These are phyloP conservation scores for Gephyroberyx darwinii DNA, from an alignment of 2,797 vertebrate species.

Conservation along the genomic window DNA sequence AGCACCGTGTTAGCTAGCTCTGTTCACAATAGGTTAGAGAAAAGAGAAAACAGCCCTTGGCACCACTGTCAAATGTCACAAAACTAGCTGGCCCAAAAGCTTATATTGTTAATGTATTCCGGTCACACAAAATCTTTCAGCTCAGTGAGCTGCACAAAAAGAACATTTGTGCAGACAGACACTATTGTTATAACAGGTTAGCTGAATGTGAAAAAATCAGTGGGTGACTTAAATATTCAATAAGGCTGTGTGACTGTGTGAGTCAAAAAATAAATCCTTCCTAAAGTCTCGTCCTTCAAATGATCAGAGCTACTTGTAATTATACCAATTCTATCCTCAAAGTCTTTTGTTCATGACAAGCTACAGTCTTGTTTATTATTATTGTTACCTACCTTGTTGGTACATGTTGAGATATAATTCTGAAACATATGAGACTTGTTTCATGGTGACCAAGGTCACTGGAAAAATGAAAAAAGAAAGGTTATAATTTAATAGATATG, in stretches of 20 bases:
- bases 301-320: too few relatives aligned
- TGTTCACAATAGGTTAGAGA: constrained; percentile 47
- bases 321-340: too few relatives aligned
- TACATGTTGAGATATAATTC: too few relatives aligned
- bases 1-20: constrained; percentile 24
- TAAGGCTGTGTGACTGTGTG: background rate
- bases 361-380: too few relatives aligned
- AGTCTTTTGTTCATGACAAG: too few relatives aligned
- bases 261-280: too few relatives aligned
- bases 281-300: too few relatives aligned
- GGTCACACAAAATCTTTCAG: constrained; percentile 7
- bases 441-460: background rate
- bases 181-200: too few relatives aligned
- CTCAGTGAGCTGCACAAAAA: background rate
- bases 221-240: background rate
- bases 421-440: too few relatives aligned
- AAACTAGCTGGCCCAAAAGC: constrained; percentile 23
- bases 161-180: too few relatives aligned
- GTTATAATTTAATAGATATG: background rate
- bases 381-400: too few relatives aligned
- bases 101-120: constrained; percentile 16
- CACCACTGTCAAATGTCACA: constrained; percentile 17
- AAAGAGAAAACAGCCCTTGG: constrained; percentile 28
- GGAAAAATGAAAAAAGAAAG: background rate
- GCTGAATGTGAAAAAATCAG: too few relatives aligned